These are phyloP conservation scores for Rhaphigaster nebulosa DNA, from an alignment of 2,888 invertebrate species.

Conservation along the genomic window DNA sequence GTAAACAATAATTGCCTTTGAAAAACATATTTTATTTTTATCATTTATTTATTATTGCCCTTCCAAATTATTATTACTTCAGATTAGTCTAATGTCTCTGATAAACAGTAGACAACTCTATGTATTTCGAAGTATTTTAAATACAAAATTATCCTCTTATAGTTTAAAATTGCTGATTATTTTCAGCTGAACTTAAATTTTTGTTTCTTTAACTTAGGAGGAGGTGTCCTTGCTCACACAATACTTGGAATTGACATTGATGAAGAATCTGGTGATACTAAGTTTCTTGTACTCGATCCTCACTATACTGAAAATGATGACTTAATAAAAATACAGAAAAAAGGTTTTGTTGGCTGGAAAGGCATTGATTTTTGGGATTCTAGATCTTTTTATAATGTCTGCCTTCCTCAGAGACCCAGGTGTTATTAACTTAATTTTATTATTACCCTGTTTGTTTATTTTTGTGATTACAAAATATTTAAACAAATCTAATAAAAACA, in stretches of 20 bases:
- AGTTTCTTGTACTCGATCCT: constrained; percentile 97
- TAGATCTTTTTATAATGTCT: constrained; percentile 95
- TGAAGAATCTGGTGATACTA: constrained; percentile 81
- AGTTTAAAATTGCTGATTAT: neutral
- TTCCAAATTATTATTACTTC: too few relatives aligned
- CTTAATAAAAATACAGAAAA: constrained; percentile 78
- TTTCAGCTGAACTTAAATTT: neutral
- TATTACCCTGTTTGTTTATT: neutral
- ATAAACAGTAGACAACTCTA: too few relatives aligned
- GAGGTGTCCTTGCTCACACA: constrained; percentile 97
- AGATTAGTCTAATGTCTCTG: too few relatives aligned
- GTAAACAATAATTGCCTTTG: too few relatives aligned
- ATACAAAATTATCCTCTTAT: neutral
- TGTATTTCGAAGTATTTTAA: neutral
- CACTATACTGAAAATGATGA: constrained; percentile 96
- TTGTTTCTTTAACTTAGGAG: constrained; percentile 74
- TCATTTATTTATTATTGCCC: too few relatives aligned
- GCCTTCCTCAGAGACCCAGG: constrained; percentile 84
- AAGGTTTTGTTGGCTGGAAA: constrained; percentile 99
- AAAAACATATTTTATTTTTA: too few relatives aligned
- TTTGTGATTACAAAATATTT: neutral
- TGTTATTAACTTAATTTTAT: constrained; percentile 67
- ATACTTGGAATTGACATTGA: constrained; percentile 95
- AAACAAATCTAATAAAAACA: neutral
- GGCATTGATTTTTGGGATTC: constrained; percentile 94